Conservation (phyloP, 2,888 invertebrate genomes). For the Drosophila mettleri region DNA sequence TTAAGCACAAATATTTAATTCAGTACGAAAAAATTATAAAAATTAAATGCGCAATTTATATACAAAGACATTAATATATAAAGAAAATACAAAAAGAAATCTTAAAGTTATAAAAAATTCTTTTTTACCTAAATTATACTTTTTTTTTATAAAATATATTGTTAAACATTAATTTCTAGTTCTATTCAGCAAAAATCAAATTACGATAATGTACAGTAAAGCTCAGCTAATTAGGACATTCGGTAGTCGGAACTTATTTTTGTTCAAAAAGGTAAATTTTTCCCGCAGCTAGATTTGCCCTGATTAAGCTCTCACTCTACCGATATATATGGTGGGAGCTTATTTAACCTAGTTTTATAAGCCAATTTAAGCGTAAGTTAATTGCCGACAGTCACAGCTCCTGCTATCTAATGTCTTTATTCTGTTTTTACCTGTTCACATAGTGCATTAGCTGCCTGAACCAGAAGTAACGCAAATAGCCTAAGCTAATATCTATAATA, state of each 20-base stretch:
- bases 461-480: not conserved
- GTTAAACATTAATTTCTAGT: no score
- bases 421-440: not conserved
- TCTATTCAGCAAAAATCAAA: no score
- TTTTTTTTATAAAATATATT: no score
- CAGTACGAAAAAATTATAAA: not conserved
- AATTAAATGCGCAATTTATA: not conserved
- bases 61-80: no score
- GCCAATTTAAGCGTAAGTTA: conserved; percentile 1
- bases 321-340: not conserved
- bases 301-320: not conserved
- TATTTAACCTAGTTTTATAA: conserved; percentile 11
- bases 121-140: no score
- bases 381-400: not conserved
- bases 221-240: no score
- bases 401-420: not conserved
- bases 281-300: not conserved
- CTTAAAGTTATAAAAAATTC: not conserved
- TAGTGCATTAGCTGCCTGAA: not conserved
- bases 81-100: not conserved
- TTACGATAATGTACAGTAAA: no score
- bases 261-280: not conserved
- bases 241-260: no score
- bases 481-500: not conserved
- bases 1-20: not conserved